Evolutionary conservation across 1,140 invertebrate species (phyloP).

Genomic region (Gryllus bimaculatus): DNA sequence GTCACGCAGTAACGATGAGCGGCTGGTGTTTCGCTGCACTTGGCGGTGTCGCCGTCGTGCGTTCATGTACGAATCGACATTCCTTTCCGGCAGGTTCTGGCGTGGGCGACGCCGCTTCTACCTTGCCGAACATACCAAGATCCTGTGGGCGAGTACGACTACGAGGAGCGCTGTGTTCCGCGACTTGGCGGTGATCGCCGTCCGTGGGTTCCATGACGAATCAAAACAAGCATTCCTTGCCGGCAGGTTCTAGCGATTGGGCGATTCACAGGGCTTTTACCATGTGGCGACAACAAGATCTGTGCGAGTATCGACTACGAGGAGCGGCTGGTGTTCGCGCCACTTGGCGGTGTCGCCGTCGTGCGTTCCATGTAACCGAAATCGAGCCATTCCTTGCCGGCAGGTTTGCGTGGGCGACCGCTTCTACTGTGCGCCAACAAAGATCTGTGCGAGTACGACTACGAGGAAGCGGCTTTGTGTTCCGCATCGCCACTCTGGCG

Average conservation of each 20-base stretch:
- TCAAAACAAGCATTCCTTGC: too few species aligned
- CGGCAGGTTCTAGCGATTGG: too few species aligned
- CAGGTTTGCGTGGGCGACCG: constrained; percentile 96
- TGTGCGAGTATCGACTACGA: constrained; percentile 94
- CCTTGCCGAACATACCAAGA: constrained; percentile 86
- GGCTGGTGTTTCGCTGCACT: too few species aligned
- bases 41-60: not conserved
- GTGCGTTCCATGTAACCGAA: constrained; percentile 30
- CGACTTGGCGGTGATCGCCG: constrained; percentile 39
- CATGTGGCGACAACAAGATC: too few species aligned
- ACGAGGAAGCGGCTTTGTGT: constrained; percentile 85
- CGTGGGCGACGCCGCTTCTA: constrained; percentile 88
- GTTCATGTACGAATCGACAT: not conserved
- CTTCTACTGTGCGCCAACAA: constrained; percentile 96
- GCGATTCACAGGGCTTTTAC: too few species aligned
- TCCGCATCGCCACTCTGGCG: too few species aligned
- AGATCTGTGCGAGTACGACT: constrained; percentile 95
- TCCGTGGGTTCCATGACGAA: constrained; percentile 33
- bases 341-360: constrained; percentile 37
- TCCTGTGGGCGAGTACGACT: constrained; percentile 90
- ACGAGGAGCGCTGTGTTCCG: constrained; percentile 84
- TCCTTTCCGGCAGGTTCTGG: constrained; percentile 67
- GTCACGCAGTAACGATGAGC: too few species aligned
- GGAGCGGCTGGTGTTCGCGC: constrained; percentile 82
- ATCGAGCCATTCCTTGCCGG: constrained; percentile 28